phyloP scores from a whole-genome alignment of 35 echinoderm and acorn worm species.

The Acanthaster planci region DNA sequence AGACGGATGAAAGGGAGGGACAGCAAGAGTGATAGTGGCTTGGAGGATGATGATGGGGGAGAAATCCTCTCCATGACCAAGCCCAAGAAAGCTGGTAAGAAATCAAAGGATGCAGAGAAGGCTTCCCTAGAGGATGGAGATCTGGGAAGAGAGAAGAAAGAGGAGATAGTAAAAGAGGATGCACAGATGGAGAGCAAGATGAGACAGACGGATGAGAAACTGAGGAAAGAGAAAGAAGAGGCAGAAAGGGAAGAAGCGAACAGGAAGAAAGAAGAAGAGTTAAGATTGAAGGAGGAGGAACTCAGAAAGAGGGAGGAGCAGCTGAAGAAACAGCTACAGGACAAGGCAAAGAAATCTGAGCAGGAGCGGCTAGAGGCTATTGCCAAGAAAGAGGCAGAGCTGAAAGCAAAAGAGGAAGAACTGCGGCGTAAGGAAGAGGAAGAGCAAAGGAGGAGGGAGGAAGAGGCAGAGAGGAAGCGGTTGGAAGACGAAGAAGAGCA shows the following conservation, averaged over 20 bases:
- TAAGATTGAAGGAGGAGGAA: slow-evolving; percentile 38
- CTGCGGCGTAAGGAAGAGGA: slow-evolving; percentile 30
- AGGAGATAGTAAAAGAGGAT: slow-evolving; percentile 18
- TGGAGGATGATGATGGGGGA: slow-evolving; percentile 61
- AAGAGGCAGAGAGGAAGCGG: slow-evolving; percentile 11
- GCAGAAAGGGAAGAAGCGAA: slow-evolving; percentile 30
- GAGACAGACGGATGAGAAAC: slow-evolving; percentile 44
- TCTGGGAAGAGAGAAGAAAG: slow-evolving; percentile 32
- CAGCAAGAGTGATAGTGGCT: slow-evolving; percentile 77
- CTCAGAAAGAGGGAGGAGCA: slow-evolving; percentile 40
- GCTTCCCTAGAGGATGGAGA: slow-evolving; percentile 9
- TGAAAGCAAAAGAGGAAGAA: slow-evolving; percentile 57
- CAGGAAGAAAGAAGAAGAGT: slow-evolving; percentile 46
- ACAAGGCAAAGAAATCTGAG: slow-evolving; percentile 40
- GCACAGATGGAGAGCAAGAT: slow-evolving; percentile 17
- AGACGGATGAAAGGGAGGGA: slow-evolving; percentile 63
- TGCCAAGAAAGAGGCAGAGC: slow-evolving; percentile 41
- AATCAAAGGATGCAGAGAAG: slow-evolving; percentile 38
- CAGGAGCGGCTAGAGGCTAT: slow-evolving; percentile 36
- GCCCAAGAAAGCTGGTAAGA: slow-evolving; percentile 28
- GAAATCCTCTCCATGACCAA: slow-evolving; percentile 12
- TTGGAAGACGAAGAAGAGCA: slow-evolving; percentile 24
- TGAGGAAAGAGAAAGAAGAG: slow-evolving; percentile 34
- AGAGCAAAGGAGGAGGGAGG: slow-evolving; percentile 22
- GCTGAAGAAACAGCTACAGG: slow-evolving; percentile 47